These are phyloP conservation scores for Tolypeutes matacus DNA, from an alignment of 2,797 vertebrate species.

Conservation along the genomic window DNA sequence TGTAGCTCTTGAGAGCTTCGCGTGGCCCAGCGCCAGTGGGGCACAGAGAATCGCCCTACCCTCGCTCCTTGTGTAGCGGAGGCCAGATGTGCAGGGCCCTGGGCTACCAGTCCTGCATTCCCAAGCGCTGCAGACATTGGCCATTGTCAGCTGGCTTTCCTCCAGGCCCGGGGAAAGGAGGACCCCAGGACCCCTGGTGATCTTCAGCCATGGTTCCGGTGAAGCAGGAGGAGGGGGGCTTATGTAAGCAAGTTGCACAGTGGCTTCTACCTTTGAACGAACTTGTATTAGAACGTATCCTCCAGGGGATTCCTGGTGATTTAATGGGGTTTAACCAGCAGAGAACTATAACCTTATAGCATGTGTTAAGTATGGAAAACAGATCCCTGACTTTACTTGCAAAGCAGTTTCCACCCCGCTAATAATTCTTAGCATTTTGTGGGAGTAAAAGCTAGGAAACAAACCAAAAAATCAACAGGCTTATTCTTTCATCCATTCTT, in stretches of 20 bases:
- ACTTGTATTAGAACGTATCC: constrained; percentile 61
- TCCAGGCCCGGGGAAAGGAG: neutral
- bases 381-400: constrained; percentile 27
- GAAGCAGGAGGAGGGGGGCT: neutral
- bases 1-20: neutral
- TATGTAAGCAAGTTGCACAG: neutral
- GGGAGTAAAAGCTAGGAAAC: constrained; percentile 65
- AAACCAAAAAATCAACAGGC: constrained; percentile 67
- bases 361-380: constrained; percentile 67
- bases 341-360: constrained; percentile 70
- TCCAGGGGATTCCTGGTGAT: constrained; percentile 65
- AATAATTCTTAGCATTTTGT: constrained; percentile 49
- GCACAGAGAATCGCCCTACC: neutral
- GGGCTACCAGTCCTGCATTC: too few relatives aligned
- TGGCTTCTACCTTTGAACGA: constrained; percentile 68
- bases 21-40: neutral
- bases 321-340: constrained; percentile 71
- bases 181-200: too few relatives aligned
- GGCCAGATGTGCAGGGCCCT: neutral
- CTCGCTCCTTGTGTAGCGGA: neutral
- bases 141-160: neutral
- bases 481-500: constrained; percentile 53
- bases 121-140: neutral
- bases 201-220: neutral
- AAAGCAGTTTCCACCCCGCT: neutral